A percentile compares a stretch with the other conserved stretches of the same genome.
phyloP scores from a whole-genome alignment of 2,797 vertebrate species.

The Morus bassanus region DNA sequence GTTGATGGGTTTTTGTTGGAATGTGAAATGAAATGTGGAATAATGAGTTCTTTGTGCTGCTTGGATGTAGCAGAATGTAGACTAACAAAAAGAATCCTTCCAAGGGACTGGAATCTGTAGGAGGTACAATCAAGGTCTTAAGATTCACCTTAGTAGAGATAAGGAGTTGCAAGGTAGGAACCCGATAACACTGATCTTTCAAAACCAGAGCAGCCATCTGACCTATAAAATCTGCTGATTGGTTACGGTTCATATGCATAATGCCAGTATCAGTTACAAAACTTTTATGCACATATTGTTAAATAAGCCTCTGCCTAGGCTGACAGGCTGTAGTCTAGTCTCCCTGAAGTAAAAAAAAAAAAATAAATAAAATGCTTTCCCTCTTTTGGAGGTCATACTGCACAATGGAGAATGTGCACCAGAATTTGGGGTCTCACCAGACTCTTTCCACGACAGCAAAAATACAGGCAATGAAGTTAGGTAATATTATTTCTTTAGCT shows the following conservation, averaged over 20 bases:
- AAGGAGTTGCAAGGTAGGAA: background rate
- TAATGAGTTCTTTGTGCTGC: background rate
- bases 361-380: background rate
- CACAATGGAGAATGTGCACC: fast-evolving
- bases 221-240: background rate
- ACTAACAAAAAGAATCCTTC: background rate
- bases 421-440: background rate
- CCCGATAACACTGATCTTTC: background rate
- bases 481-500: background rate
- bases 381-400: background rate
- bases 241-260: background rate
- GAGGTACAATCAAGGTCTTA: background rate
- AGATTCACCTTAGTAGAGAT: background rate
- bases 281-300: background rate
- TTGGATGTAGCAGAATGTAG: background rate
- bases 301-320: background rate
- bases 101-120: background rate
- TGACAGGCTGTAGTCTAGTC: background rate
- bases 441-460: background rate
- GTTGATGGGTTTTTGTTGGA: background rate
- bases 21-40: background rate
- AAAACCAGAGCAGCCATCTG: background rate
- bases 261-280: background rate
- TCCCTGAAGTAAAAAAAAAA: background rate
- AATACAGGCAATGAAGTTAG: background rate